Base-by-base conservation (phyloP, 2,888 invertebrate species). In the Drosophila trichaetosa region DNA sequence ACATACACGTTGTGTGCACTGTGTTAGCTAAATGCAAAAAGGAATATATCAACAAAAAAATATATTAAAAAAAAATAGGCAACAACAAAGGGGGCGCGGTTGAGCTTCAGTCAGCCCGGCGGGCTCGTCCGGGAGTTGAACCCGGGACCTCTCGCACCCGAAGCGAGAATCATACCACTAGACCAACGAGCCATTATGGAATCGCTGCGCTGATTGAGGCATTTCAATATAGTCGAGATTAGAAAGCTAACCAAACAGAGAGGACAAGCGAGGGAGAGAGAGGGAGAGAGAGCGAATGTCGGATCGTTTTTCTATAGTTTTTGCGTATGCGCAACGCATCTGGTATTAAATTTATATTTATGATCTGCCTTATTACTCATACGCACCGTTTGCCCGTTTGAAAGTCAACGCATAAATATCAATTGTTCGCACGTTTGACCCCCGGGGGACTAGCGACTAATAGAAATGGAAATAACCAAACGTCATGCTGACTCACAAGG, bases 71-170 rank as follows among this genome's bases (percentile, higher is more conserved):
- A 29, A 29, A 29, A 29, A 29, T 0, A 59, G 38, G 4, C 18
- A 18, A 7, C 3, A 10, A 4, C 36, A 13, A 13, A 6, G 13
- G 11, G 21, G 6, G 34, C 34, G 33, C 10, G 31, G 31, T 31
- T 10, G 31, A 0, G 31, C 31, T 10, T 33, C 11, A 4, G 10
- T 5, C 40, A 10, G 5, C 11, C 33, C 42, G 11, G 56, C 76
- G 89, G 90, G 90, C 90, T 90, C 90, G 89, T 86, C 90, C 90
- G 90, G 91, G 91, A 91, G 78, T 90, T 88, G 91, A 91, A 88
- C 91, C 90, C 90, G 90, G 90, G 91, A 90, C 90, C 90, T 90
- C 90, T 91, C 91, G 90, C 88, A 91, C 89, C 90, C 91, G 90
- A 90, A 91, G 86, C 90, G 87, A 91, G 86, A 90, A 90, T 91